Conservation (phyloP, 2,113 vertebrate genomes). For the Vidua macroura region DNA sequence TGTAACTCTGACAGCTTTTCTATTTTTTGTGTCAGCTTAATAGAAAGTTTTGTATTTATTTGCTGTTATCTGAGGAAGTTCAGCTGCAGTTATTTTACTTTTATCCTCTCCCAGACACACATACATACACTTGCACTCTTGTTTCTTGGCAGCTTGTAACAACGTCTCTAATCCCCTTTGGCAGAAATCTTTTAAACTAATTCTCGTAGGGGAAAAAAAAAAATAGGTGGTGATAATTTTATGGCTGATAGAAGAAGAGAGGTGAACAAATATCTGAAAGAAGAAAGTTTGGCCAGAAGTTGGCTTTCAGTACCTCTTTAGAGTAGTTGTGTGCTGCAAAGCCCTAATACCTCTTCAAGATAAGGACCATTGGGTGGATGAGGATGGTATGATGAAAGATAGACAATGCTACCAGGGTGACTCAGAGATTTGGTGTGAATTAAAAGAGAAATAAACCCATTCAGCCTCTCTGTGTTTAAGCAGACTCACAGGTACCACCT, state of each 20-base stretch:
- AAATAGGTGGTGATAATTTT: background rate
- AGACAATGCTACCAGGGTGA: background rate
- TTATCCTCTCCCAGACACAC: background rate
- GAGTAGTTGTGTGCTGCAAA: background rate
- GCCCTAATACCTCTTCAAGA: background rate
- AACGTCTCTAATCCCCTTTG: background rate
- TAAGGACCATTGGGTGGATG: background rate
- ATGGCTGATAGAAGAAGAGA: background rate
- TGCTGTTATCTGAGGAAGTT: conserved; percentile 21
- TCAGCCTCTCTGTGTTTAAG: background rate
- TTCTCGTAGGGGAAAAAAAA: background rate
- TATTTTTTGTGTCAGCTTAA: conserved; percentile 20
- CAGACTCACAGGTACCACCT: background rate
- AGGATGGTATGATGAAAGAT: background rate
- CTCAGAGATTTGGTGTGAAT: background rate
- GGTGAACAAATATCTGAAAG: background rate
- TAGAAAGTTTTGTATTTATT: conserved; percentile 30
- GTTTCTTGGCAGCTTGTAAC: conserved; percentile 9
- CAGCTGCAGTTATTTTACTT: conserved; percentile 28
- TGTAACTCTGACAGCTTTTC: background rate
- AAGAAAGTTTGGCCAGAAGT: background rate
- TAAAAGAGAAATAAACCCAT: background rate
- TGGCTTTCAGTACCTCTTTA: background rate
- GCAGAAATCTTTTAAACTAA: background rate
- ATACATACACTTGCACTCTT: background rate